Evolutionary conservation across 1,140 invertebrate genomes (phyloP).

Genomic region (Frieseomelitta varia): DNA sequence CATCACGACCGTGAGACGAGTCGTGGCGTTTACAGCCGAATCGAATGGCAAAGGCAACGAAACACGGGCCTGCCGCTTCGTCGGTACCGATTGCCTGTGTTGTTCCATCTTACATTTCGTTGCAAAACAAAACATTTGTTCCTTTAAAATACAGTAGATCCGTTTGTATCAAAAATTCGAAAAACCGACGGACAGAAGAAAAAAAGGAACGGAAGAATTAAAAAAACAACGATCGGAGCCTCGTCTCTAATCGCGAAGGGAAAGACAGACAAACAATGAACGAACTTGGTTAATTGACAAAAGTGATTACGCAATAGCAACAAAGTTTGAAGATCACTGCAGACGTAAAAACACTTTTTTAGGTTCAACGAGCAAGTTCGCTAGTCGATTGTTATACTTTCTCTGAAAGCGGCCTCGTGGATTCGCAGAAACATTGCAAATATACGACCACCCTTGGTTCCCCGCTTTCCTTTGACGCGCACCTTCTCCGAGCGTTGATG

Average conservation of each 20-base stretch:
- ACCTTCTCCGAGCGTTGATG: constrained; percentile 57
- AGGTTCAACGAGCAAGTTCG: constrained; percentile 34
- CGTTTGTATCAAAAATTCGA: background rate
- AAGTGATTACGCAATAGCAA: background rate
- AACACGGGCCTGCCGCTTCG: constrained; percentile 56
- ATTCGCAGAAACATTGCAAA: constrained; percentile 55
- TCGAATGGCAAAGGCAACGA: constrained; percentile 72
- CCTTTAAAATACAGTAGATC: too few relatives aligned
- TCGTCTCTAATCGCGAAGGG: fast-evolving
- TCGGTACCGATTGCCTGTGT: constrained; percentile 61
- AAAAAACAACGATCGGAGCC: too few relatives aligned
- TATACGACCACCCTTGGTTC: constrained; percentile 23
- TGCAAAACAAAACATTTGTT: background rate
- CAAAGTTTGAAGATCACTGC: background rate
- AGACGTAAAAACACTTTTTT: background rate
- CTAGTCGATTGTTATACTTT: constrained; percentile 23
- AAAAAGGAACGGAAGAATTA: background rate
- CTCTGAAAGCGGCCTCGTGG: background rate
- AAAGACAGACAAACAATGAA: too few relatives aligned
- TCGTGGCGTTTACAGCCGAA: constrained; percentile 72
- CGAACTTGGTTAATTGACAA: background rate
- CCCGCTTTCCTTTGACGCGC: constrained; percentile 24
- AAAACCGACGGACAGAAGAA: background rate
- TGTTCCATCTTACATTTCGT: constrained; percentile 37
- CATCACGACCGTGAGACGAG: constrained; percentile 58